Base-by-base conservation (phyloP, 2,113 vertebrate genomes). In the Tonatia bakeri region DNA sequence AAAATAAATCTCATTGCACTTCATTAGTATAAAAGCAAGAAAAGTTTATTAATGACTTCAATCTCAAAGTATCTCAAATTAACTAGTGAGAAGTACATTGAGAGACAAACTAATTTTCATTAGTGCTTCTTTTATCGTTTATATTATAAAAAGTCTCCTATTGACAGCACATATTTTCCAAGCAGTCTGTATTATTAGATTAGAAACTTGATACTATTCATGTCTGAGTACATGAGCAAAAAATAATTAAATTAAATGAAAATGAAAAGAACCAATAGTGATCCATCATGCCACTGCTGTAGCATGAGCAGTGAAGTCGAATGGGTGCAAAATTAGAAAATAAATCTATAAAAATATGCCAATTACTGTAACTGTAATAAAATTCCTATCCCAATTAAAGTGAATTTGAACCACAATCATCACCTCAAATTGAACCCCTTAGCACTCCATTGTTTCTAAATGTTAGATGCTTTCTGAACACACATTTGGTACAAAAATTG, bases 171-270 rank as follows among this genome's bases (percentile, higher is more conserved):
- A 96, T 97, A 97, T 98, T 98, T 98, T 98, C 97, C 96, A 97
- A 98, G 98, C 91, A 97, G 91, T 97, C 90, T 96, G 75, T 95
- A 88, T 98, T 98, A 98, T 98, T 98, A 97, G 94, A 98, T 98
- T 98, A 98, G 96, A 97, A 97, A 95, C 80, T 92, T 93, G 84
- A 98, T 2, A 11, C 76, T 97, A 87, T 96, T 98, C 95, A 98
- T 96, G 98, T 98, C 95, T 98, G 97, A 59, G 59, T 97, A 97
- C 91, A 95, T 82, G 95, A 97, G 52, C 75, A 98, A 98, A 98
- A 98, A 98, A 98, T 98, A 99, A 98, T 98, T 96, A 97, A 97
- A 98, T 98, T 98, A 98, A 98, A 97, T 97, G 98, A 98, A 96
- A 97, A 94, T 97, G 96, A 98, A 97, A 98, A 98, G 64, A 87